A percentile compares a stretch with the other conserved stretches of the same genome.
Evolutionary conservation across 2,797 vertebrate species (phyloP).

Genomic region (Rhinoraja longicauda): DNA sequence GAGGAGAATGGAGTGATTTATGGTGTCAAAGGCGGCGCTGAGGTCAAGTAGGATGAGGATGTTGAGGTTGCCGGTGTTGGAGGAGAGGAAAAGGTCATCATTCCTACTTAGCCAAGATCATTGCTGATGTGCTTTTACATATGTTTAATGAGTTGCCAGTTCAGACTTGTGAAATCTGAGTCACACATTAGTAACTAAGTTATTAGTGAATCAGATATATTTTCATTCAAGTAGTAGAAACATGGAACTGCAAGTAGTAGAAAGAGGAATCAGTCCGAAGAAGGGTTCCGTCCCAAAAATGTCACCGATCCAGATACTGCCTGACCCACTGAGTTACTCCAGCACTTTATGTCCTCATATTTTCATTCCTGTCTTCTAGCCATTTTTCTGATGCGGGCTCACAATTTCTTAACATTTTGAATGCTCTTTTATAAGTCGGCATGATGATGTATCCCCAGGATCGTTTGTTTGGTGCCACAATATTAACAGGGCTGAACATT

Average conservation of each 20-base stretch:
- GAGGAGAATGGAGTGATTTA: too few species aligned
- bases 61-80: too few species aligned
- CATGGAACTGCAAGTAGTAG: too few species aligned
- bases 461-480: not conserved
- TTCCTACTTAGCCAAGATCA: not conserved
- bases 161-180: not conserved
- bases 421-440: not conserved
- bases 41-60: too few species aligned
- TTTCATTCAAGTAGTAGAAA: not conserved
- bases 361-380: not conserved
- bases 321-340: too few species aligned
- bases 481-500: not conserved
- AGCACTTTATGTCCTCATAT: too few species aligned
- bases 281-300: too few species aligned
- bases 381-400: not conserved
- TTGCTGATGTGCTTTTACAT: not conserved
- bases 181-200: not conserved
- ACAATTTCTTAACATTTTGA: not conserved
- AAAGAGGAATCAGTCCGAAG: too few species aligned
- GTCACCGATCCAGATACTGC: too few species aligned
- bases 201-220: not conserved
- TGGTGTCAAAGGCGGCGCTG: too few species aligned
- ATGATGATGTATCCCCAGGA: not conserved
- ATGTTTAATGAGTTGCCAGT: not conserved
- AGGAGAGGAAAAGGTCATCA: too few species aligned